phyloP scores from a whole-genome alignment of 37 sponge, comb jelly and placozoan genomes.

The Geodia barretti region DNA sequence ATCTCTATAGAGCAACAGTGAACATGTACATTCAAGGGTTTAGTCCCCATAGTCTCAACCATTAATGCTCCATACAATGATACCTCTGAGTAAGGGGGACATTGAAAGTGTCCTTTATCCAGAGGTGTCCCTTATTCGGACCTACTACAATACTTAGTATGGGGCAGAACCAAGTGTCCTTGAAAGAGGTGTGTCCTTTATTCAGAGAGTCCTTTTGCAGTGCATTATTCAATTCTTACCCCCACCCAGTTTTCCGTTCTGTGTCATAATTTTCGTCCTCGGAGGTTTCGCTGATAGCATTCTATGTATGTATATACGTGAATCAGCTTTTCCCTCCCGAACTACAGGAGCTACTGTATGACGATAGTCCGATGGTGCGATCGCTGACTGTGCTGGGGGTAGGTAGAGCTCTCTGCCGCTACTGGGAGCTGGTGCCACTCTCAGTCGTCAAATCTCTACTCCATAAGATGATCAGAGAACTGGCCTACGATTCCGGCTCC shows the following conservation, averaged over 20 bases:
- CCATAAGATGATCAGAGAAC: conserved; percentile 46
- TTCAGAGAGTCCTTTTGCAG: not conserved
- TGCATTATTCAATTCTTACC: not conserved
- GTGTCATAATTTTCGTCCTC: too few species aligned
- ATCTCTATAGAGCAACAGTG: too few species aligned
- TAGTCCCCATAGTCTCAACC: too few species aligned
- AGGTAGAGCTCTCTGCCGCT: conserved; percentile 68
- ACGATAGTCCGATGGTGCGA: conserved; percentile 62
- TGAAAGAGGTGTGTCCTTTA: too few species aligned
- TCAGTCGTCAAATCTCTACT: conserved; percentile 66
- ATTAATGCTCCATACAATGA: too few species aligned
- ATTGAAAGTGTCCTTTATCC: too few species aligned
- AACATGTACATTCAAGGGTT: too few species aligned
- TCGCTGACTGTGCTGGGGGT: conserved; percentile 54
- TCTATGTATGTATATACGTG: not conserved
- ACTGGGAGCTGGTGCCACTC: conserved; percentile 88
- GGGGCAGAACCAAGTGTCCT: too few species aligned
- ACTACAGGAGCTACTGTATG: conserved; percentile 69
- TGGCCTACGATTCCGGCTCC: conserved; percentile 66
- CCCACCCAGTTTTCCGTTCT: not conserved
- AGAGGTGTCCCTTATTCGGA: too few species aligned
- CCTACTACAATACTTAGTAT: too few species aligned
- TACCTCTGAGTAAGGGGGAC: too few species aligned
- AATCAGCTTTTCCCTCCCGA: not conserved
- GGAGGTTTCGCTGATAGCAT: too few species aligned